Conservation (phyloP, 37 sponge, comb jelly and placozoan genomes). For the Mnemiopsis leidyi region DNA sequence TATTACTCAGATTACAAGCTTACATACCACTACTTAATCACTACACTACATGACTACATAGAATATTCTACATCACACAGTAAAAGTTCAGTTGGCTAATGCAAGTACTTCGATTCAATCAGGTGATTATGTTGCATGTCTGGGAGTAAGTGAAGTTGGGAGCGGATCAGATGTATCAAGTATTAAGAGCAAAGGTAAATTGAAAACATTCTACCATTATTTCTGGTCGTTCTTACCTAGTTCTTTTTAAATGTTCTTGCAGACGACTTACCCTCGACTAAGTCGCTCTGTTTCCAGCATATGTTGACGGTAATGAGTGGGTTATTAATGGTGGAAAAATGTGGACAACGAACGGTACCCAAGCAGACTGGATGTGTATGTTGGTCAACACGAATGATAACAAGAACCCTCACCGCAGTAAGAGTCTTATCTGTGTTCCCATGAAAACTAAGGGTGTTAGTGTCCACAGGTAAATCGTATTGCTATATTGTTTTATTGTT, state of each 20-base stretch:
- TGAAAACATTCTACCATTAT: background rate
- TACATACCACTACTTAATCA: too few relatives aligned
- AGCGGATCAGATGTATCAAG: constrained; percentile 95
- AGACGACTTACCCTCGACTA: too few relatives aligned
- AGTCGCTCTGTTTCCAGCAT: background rate
- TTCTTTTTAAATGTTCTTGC: too few relatives aligned
- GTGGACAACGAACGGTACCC: constrained; percentile 91
- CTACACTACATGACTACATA: too few relatives aligned
- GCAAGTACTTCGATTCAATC: too few relatives aligned
- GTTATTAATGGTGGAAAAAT: constrained; percentile 96
- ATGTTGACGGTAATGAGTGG: constrained; percentile 76
- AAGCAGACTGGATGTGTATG: constrained; percentile 99
- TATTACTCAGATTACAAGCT: too few relatives aligned
- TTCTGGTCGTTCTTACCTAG: too few relatives aligned
- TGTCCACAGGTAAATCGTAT: constrained; percentile 57
- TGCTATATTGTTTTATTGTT: too few relatives aligned
- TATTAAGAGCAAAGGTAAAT: constrained; percentile 77
- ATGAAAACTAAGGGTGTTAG: constrained; percentile 86
- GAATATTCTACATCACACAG: too few relatives aligned
- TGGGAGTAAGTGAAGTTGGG: constrained; percentile 92
- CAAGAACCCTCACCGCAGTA: constrained; percentile 78
- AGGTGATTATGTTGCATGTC: constrained; percentile 85
- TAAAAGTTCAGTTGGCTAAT: too few relatives aligned
- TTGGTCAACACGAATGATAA: constrained; percentile 80
- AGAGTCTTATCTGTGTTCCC: constrained; percentile 95